Conservation (phyloP, 1,140 invertebrate species). For the Zaprionus ornatus region DNA sequence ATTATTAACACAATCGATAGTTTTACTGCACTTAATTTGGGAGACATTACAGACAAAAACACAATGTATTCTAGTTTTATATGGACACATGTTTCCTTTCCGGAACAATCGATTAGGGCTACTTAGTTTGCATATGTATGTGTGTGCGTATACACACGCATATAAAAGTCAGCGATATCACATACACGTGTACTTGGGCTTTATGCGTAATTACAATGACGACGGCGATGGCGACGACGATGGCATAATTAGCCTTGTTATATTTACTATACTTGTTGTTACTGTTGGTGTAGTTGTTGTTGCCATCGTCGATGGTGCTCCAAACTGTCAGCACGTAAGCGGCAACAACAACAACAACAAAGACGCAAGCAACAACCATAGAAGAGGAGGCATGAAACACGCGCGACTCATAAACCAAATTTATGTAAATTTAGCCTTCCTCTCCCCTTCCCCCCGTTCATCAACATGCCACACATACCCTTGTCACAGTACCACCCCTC, state of each 20-base stretch:
- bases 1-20: background rate
- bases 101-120: conserved; percentile 3
- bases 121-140: conserved; percentile 9
- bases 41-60: background rate
- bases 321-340: conserved; percentile 37
- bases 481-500: conserved; percentile 7
- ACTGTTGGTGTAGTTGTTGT: conserved; percentile 6
- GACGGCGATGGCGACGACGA: conserved; percentile 42
- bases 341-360: conserved; percentile 4
- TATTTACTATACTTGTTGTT: conserved; percentile 39
- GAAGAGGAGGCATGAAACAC: conserved; percentile 28
- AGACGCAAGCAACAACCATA: background rate
- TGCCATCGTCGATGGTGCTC: conserved; percentile 34
- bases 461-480: background rate
- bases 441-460: background rate
- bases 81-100: conserved; percentile 2
- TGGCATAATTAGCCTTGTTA: conserved; percentile 69
- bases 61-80: background rate
- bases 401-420: conserved; percentile 64
- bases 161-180: conserved; percentile 44
- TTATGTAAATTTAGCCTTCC: conserved; percentile 62
- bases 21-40: background rate
- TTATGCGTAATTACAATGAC: conserved; percentile 69
- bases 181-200: conserved; percentile 54
- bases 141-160: background rate